A percentile compares a stretch with the other conserved stretches of the same genome.
Conservation (phyloP, 2,113 vertebrate genomes). For the Protobothrops mucrosquamatus region DNA sequence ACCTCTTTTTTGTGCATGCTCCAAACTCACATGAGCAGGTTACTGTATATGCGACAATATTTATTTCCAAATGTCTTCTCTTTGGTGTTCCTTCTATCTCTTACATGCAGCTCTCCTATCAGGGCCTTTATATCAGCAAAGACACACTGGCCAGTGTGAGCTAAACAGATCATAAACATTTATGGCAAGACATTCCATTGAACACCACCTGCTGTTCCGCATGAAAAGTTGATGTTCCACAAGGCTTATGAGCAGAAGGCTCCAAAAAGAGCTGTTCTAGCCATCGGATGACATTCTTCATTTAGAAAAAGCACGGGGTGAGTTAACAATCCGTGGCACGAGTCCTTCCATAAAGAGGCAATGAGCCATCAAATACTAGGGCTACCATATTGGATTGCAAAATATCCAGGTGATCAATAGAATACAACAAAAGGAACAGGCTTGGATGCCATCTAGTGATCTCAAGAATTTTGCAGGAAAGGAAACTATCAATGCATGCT, state of each 20-base stretch:
- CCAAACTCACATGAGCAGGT: background rate
- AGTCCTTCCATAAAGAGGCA: slow-evolving; percentile 35
- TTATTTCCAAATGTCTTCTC: slow-evolving; percentile 34
- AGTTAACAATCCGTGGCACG: slow-evolving; percentile 57
- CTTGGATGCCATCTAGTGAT: background rate
- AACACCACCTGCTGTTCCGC: slow-evolving; percentile 63
- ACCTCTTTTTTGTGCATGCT: background rate
- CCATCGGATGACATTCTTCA: slow-evolving; percentile 43
- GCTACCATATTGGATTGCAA: background rate
- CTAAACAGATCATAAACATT: slow-evolving; percentile 48
- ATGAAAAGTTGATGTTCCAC: slow-evolving; percentile 58
- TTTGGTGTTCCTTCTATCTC: slow-evolving; percentile 34
- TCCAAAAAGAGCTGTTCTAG: slow-evolving; percentile 41
- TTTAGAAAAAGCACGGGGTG: slow-evolving; percentile 29
- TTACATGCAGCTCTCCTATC: slow-evolving; percentile 48
- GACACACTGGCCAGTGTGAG: background rate
- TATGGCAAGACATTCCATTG: slow-evolving; percentile 44
- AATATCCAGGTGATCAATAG: background rate
- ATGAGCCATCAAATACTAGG: background rate
- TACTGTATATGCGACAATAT: background rate
- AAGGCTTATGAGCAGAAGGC: slow-evolving; percentile 43
- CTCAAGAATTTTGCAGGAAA: background rate
- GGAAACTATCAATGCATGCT: slow-evolving; percentile 27
- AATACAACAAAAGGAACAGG: background rate
- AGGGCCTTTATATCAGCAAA: slow-evolving; percentile 27